Conservation (phyloP, 2,113 vertebrate genomes). For the Limanda limanda region DNA sequence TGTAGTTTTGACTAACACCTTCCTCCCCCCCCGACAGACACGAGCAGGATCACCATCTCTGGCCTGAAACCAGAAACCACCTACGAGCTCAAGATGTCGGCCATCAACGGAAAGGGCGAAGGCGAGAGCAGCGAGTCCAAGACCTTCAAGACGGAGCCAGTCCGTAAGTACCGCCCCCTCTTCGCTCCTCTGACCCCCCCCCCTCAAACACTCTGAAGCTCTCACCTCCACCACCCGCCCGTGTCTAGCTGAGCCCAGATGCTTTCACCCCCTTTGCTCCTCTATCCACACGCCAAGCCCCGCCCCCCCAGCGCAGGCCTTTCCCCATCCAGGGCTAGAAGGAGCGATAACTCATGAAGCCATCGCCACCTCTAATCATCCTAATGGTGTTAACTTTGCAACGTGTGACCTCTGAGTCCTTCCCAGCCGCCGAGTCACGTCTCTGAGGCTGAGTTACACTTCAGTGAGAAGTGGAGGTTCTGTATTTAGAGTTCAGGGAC, state of each 20-base stretch:
- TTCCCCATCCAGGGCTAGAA: conserved; percentile 19
- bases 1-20: not conserved
- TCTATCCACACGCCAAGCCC: conserved; percentile 39
- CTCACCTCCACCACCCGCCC: conserved; percentile 34
- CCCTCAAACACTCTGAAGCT: conserved; percentile 33
- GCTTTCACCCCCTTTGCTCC: conserved; percentile 25
- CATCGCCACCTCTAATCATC: conserved; percentile 21
- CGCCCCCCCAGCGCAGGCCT: conserved; percentile 16
- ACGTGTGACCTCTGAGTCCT: conserved; percentile 11
- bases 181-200: conserved; percentile 21
- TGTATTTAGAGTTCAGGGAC: conserved; percentile 35
- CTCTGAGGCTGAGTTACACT: conserved; percentile 7
- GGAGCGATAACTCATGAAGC: conserved; percentile 7
- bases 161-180: conserved; percentile 89
- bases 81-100: conserved; percentile 90
- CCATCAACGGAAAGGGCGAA: conserved; percentile 95
- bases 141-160: conserved; percentile 92
- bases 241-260: conserved; percentile 53
- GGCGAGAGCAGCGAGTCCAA: conserved; percentile 87
- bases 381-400: conserved; percentile 22
- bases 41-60: conserved; percentile 85
- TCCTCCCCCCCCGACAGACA: conserved; percentile 54
- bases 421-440: not conserved
- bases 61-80: conserved; percentile 91
- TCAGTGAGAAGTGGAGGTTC: conserved; percentile 19